These are phyloP conservation scores for Eurois occulta DNA, from an alignment of 2,888 invertebrate species.

Conservation along the genomic window DNA sequence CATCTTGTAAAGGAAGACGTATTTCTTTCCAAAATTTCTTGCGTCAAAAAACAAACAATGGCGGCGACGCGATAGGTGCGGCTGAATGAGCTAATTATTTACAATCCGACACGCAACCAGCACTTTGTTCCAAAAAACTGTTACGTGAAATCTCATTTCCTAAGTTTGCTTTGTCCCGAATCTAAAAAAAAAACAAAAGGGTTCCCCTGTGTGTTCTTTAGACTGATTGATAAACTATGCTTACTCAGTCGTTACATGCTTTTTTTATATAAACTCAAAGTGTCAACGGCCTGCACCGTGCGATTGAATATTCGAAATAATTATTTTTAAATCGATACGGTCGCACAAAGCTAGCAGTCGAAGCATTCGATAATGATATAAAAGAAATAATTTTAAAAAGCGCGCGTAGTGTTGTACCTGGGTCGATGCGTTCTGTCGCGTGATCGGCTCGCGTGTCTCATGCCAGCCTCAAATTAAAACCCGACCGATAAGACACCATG, in stretches of 20 bases:
- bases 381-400: constrained; percentile 84
- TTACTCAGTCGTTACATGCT: constrained; percentile 70
- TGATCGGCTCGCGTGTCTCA: constrained; percentile 89
- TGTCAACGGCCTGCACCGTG: constrained; percentile 62
- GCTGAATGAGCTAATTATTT: constrained; percentile 89
- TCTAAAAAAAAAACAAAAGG: constrained; percentile 80
- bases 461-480: constrained; percentile 89
- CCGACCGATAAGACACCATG: constrained; percentile 87
- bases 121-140: constrained; percentile 83
- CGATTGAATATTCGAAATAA: constrained; percentile 63
- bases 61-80: constrained; percentile 83
- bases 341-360: constrained; percentile 66
- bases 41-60: constrained; percentile 84
- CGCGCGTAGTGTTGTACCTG: constrained; percentile 67
- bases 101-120: constrained; percentile 88
- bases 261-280: constrained; percentile 60
- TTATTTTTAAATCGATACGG: constrained; percentile 68
- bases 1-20: constrained; percentile 78
- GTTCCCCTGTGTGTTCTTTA: constrained; percentile 76
- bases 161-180: constrained; percentile 84
- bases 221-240: constrained; percentile 74
- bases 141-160: constrained; percentile 90
- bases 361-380: constrained; percentile 79
- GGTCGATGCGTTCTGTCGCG: constrained; percentile 85
- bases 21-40: constrained; percentile 76